Percentiles rank a stretch among this genome's conserved stretches.
Evolutionary conservation across 2,797 vertebrate genomes (phyloP).

Genomic region (Simalia tracyae): DNA sequence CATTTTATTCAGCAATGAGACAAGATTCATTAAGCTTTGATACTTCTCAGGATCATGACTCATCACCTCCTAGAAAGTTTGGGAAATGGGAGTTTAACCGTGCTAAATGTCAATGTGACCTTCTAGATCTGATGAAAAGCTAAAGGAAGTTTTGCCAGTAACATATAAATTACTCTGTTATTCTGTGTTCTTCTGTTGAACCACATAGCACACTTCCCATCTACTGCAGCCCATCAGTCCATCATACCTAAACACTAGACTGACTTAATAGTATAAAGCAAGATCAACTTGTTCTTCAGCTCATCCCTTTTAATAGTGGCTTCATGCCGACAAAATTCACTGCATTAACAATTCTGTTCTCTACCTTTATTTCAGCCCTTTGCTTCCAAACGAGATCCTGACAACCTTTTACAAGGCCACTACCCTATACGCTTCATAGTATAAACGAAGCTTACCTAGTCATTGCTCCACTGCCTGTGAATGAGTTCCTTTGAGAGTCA

Average conservation of each 20-base stretch:
- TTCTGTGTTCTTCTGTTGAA: not conserved
- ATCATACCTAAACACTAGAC: not conserved
- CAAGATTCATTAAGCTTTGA: not conserved
- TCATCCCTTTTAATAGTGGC: not conserved
- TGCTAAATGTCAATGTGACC: not conserved
- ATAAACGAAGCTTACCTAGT: slow-evolving; percentile 81
- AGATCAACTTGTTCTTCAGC: slow-evolving; percentile 30
- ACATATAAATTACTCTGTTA: not conserved
- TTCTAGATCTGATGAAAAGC: not conserved
- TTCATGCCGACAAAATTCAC: slow-evolving; percentile 4
- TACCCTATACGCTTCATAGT: not conserved
- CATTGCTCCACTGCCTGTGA: slow-evolving; percentile 77
- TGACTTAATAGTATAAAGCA: not conserved
- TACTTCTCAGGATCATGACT: not conserved
- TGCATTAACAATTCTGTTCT: not conserved
- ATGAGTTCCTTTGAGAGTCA: slow-evolving; percentile 71
- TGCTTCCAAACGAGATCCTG: not conserved
- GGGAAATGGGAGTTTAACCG: not conserved
- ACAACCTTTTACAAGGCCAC: not conserved
- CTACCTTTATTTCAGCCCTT: not conserved
- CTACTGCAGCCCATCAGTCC: not conserved
- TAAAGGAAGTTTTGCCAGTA: not conserved
- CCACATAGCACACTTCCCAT: not conserved
- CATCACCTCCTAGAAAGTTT: not conserved
- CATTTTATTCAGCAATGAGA: not conserved